Conservation (phyloP, 2,888 invertebrate species). For the Drosophila mercatorum region DNA sequence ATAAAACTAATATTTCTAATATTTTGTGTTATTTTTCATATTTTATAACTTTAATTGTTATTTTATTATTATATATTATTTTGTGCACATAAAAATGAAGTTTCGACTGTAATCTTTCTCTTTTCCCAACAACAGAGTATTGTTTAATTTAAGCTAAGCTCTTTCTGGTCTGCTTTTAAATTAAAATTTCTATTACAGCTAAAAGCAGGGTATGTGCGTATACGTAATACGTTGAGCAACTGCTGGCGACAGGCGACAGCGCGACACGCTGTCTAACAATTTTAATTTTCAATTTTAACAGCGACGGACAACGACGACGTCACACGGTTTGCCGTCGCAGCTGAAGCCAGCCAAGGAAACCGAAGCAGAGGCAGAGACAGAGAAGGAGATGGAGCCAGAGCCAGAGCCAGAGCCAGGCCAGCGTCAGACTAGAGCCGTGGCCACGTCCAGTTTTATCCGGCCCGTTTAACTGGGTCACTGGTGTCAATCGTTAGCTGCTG, state of each 20-base stretch:
- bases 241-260: conserved; percentile 72
- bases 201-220: conserved; percentile 63
- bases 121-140: too few species aligned
- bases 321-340: conserved; percentile 45
- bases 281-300: conserved; percentile 77
- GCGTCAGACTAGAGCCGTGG: conserved; percentile 15
- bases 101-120: too few species aligned
- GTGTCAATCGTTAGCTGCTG: conserved; percentile 69
- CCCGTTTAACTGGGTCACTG: conserved; percentile 71
- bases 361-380: conserved; percentile 11
- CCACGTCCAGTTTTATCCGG: conserved; percentile 59
- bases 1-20: too few species aligned
- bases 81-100: too few species aligned
- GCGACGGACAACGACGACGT: conserved; percentile 50
- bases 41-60: too few species aligned
- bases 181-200: neutral
- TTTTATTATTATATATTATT: too few species aligned
- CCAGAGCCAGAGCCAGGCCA: conserved; percentile 11
- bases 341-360: conserved; percentile 9
- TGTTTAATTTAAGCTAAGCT: neutral
- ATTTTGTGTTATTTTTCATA: too few species aligned
- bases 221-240: conserved; percentile 54
- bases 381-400: neutral
- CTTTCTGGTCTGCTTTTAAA: neutral
- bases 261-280: conserved; percentile 79